phyloP scores from a whole-genome alignment of 2,888 invertebrate genomes.

The Phalangium opilio region DNA sequence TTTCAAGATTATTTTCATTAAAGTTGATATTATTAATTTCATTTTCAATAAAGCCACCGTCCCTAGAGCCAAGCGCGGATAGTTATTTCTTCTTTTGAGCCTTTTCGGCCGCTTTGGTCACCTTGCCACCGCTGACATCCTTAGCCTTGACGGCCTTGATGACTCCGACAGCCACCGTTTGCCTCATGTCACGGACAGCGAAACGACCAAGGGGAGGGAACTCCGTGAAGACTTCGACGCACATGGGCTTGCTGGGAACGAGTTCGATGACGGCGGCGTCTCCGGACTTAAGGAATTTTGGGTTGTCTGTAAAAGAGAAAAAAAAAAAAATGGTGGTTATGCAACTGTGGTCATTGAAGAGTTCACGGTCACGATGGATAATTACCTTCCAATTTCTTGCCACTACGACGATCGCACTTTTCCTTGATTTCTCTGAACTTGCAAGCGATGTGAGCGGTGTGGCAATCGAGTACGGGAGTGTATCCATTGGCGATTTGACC shows the following conservation, averaged over 20 bases:
- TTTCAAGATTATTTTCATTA: no score
- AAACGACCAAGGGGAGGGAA: slow-evolving; percentile 94
- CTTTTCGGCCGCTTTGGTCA: slow-evolving; percentile 98
- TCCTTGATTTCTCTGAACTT: slow-evolving; percentile 98
- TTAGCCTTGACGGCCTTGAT: slow-evolving; percentile 58
- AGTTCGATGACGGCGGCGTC: slow-evolving; percentile 90
- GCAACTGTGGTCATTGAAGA: not conserved
- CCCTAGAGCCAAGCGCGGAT: slow-evolving; percentile 29
- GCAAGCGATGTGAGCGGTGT: slow-evolving; percentile 99
- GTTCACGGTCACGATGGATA: not conserved
- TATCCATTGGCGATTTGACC: slow-evolving; percentile 98
- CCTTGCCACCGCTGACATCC: slow-evolving; percentile 76
- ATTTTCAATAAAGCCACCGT: slow-evolving; percentile 10
- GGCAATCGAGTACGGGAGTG: slow-evolving; percentile 98
- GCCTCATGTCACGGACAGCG: slow-evolving; percentile 98
- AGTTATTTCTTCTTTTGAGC: slow-evolving; percentile 96
- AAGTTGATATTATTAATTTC: no score
- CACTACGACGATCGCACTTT: slow-evolving; percentile 97
- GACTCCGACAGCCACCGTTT: slow-evolving; percentile 96
- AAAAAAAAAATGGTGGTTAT: not conserved
- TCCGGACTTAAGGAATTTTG: slow-evolving; percentile 90
- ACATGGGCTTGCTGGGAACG: slow-evolving; percentile 91
- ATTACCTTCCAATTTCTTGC: slow-evolving; percentile 40
- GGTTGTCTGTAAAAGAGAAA: slow-evolving; percentile 57
- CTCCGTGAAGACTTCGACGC: slow-evolving; percentile 95